Evolutionary conservation across 2,797 vertebrate species (phyloP).

Genomic region (Xenentodon cancila): DNA sequence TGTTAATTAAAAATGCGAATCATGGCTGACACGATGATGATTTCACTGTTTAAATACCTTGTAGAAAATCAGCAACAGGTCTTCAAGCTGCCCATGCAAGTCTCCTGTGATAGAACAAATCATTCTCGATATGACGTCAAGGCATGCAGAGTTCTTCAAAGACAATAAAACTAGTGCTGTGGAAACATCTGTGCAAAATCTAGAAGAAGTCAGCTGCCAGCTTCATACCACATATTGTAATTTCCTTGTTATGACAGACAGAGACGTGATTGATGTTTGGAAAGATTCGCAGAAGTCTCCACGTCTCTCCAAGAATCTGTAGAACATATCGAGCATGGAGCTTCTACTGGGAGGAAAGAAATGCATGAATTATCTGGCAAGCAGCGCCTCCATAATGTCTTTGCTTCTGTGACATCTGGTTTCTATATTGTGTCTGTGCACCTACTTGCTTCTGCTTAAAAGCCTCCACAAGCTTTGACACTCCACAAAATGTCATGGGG

Average conservation of each 20-base stretch:
- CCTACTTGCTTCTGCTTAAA: conserved; percentile 93
- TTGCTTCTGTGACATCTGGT: background rate
- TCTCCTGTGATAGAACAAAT: conserved; percentile 82
- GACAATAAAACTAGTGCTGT: background rate
- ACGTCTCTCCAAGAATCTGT: conserved; percentile 90
- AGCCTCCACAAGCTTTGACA: conserved; percentile 89
- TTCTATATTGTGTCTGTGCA: conserved; percentile 9
- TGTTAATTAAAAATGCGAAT: background rate
- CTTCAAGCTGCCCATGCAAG: conserved; percentile 92
- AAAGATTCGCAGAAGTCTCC: conserved; percentile 86
- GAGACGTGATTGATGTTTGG: conserved; percentile 91
- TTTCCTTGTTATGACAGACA: conserved; percentile 87
- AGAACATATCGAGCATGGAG: conserved; percentile 93
- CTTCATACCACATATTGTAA: conserved; percentile 90
- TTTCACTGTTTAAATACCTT: conserved; percentile 80
- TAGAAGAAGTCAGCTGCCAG: background rate
- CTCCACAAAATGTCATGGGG: conserved; percentile 86
- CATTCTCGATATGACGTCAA: background rate
- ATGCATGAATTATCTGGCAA: conserved; percentile 23
- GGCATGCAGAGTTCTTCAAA: background rate
- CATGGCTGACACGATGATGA: background rate
- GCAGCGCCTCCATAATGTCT: background rate
- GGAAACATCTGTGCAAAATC: background rate
- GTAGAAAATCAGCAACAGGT: conserved; percentile 94
- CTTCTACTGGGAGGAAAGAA: conserved; percentile 86